phyloP scores from a whole-genome alignment of 2,113 vertebrate genomes.

The Lycocorax pyrrhopterus region DNA sequence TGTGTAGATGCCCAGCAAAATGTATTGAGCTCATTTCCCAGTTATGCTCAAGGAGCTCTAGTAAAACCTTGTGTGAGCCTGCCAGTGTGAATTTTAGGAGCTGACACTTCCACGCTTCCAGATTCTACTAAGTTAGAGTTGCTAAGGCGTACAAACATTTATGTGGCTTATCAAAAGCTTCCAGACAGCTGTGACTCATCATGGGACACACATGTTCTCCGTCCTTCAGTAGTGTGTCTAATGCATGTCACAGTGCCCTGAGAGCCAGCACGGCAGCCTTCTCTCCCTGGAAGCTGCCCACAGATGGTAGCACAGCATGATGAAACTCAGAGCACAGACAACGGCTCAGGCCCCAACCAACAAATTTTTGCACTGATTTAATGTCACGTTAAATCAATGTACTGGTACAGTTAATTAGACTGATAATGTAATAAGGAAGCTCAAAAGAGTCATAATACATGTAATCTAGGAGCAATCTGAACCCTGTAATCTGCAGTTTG shows the following conservation, averaged over 20 bases:
- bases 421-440: neutral
- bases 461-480: neutral
- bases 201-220: neutral
- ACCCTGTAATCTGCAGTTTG: neutral
- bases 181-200: neutral
- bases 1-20: neutral
- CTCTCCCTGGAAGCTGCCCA: neutral
- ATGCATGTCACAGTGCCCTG: neutral
- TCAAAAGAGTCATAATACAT: neutral
- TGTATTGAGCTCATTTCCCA: neutral
- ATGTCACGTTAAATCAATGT: neutral
- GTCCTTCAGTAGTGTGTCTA: neutral
- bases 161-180: neutral
- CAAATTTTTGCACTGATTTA: neutral
- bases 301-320: neutral
- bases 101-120: neutral
- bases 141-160: neutral
- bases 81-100: neutral
- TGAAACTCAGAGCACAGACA: neutral
- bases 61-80: neutral
- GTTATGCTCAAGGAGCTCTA: neutral
- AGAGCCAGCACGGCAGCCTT: neutral
- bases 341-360: neutral
- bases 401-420: neutral
- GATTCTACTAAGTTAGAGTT: neutral